A percentile compares a stretch with the other conserved stretches of the same genome.
Evolutionary conservation across 2,888 invertebrate species (phyloP).

Genomic region (Chloromyia formosa): DNA sequence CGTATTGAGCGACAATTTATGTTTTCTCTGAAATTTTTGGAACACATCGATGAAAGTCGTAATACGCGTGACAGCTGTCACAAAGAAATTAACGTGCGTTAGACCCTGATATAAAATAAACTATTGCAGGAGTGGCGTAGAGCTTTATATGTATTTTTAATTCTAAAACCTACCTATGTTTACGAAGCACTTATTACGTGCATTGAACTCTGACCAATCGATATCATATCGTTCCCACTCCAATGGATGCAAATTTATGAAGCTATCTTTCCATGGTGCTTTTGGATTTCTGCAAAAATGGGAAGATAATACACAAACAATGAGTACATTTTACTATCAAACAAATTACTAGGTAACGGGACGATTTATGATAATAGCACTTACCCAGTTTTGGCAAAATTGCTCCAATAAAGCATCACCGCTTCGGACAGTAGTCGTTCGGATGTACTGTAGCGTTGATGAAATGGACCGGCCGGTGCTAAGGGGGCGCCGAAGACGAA

Average conservation of each 20-base stretch:
- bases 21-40: no score
- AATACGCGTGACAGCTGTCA: no score
- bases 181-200: conserved; percentile 77
- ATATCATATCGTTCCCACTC: conserved; percentile 77
- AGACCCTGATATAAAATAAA: no score
- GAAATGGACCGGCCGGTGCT: conserved; percentile 75
- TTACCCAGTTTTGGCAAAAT: conserved; percentile 91
- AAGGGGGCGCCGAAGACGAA: conserved; percentile 89
- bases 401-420: conserved; percentile 89
- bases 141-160: no score
- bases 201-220: conserved; percentile 87
- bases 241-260: conserved; percentile 70
- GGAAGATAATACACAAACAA: background rate
- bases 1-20: no score
- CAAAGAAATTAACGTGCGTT: no score
- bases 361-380: conserved; percentile 54
- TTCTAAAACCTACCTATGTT: conserved; percentile 68
- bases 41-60: no score
- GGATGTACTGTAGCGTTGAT: conserved; percentile 76
- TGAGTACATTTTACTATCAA: no score
- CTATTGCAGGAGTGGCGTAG: no score
- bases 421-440: conserved; percentile 85
- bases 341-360: background rate
- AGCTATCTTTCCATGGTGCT: conserved; percentile 73
- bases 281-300: conserved; percentile 75